phyloP scores from a whole-genome alignment of 2,797 vertebrate species.

The Hydrocynus forskahlii region DNA sequence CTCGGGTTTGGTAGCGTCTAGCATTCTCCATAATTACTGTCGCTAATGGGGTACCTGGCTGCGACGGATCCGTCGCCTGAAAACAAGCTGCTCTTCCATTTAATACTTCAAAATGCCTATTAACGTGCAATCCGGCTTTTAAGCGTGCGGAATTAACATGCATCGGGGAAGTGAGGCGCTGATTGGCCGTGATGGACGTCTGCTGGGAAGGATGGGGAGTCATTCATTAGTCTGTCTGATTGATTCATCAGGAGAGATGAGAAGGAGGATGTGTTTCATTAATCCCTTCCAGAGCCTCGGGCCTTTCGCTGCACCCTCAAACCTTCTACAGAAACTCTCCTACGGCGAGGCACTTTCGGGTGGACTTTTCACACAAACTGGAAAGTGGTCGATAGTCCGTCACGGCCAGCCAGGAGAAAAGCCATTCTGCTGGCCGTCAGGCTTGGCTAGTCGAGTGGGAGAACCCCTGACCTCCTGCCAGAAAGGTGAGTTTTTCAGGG shows the following conservation, averaged over 20 bases:
- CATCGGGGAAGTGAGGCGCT: not conserved
- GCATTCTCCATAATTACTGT: not conserved
- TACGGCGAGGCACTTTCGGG: not conserved
- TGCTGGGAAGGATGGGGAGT: slow-evolving; percentile 11
- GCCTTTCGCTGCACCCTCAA: not conserved
- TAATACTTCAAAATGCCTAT: slow-evolving; percentile 20
- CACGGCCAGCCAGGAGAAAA: too few relatives aligned
- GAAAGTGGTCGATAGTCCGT: not conserved
- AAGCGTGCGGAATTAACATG: not conserved
- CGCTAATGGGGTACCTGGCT: slow-evolving; percentile 2
- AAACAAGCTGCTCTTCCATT: slow-evolving; percentile 19
- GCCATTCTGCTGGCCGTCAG: not conserved
- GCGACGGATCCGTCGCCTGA: not conserved
- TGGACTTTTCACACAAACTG: not conserved
- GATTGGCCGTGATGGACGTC: slow-evolving; percentile 21
- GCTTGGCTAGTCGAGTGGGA: not conserved
- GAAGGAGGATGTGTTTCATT: slow-evolving; percentile 4
- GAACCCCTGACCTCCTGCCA: not conserved
- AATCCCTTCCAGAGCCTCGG: not conserved
- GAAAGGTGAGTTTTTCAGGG: not conserved
- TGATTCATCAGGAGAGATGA: slow-evolving; percentile 13
- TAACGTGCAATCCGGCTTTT: slow-evolving; percentile 12
- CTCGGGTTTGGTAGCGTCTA: not conserved
- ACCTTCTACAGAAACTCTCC: not conserved
- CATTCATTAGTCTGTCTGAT: slow-evolving; percentile 31